Base-by-base conservation (phyloP, 1,140 invertebrate genomes). In the Drosophila arizonae region DNA sequence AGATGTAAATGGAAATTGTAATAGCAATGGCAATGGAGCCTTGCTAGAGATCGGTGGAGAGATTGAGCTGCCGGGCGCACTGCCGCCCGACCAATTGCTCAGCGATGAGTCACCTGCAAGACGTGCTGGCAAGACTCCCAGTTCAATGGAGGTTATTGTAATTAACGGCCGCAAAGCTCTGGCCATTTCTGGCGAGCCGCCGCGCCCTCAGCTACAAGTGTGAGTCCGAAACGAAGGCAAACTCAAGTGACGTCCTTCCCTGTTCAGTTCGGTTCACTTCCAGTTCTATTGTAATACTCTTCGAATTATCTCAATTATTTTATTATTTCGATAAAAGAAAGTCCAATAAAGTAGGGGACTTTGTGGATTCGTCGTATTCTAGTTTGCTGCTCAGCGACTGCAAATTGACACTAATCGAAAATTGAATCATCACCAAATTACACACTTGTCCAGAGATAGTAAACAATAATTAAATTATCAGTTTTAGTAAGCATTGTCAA, bases 161-260 rank as follows among this genome's bases (percentile, higher is more conserved):
- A 74, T 87, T 10, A 66, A 56, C 11, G 79, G 82, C 0, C 82
- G 84, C 15, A 87, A 87, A 50, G 79, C 79, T 1, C 48, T 87
- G n/a, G 50, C 72, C 10, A 48, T 79, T 6, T 28, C 54, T 1
- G 76, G 36, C 4, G 57, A 68, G 41, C 58, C 58, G 6, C 43
- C 28, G 5, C 62, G 43, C 39, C 54, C 58, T 1, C 58, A 28
- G 13, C 6, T 56, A n/a, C 70, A 76, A 87, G 43, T 86, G 82
- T 86, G 82, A 86, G 82, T 86, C 75, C 65, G 51, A 30, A 72
- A 33, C 36, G 54, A 58, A 56, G 51, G 61, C 45, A 57, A 56
- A 41, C 6, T 26, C 61, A 63, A 28, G 13, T 36, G 50, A 56
- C 36, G 21, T 13, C 28, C 26, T 17, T 54, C n/a, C 36, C 26